Evolutionary conservation across 2,888 invertebrate genomes (phyloP).

Genomic region (Melikaiella ostensackeni): DNA sequence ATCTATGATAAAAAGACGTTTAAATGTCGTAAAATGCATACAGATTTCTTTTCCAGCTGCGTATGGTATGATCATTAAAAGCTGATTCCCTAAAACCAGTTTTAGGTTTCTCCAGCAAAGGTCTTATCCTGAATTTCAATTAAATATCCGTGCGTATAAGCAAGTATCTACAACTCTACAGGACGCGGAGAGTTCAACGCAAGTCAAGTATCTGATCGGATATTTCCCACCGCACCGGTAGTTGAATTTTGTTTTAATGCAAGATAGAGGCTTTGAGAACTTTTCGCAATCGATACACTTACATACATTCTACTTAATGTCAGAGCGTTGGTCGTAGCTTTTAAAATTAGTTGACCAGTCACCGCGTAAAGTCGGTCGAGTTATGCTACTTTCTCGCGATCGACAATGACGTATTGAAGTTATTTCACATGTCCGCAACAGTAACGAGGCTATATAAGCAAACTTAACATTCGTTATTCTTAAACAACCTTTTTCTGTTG

Average conservation of each 20-base stretch:
- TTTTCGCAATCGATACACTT: constrained; percentile 30
- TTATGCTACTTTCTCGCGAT: constrained; percentile 32
- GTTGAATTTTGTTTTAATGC: constrained; percentile 33
- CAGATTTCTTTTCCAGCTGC: background rate
- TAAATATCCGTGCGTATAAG: constrained; percentile 5
- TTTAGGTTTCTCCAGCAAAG: constrained; percentile 28
- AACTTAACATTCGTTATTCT: constrained; percentile 27
- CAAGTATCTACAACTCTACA: background rate
- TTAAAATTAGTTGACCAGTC: constrained; percentile 37
- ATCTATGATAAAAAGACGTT: background rate
- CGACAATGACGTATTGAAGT: constrained; percentile 39
- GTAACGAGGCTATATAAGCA: constrained; percentile 36
- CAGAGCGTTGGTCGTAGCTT: constrained; percentile 28
- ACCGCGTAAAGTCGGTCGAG: constrained; percentile 20
- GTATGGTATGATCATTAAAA: constrained; percentile 23
- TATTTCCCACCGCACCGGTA: constrained; percentile 23
- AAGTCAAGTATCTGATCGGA: constrained; percentile 23
- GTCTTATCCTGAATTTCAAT: constrained; percentile 37
- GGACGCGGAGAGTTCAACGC: constrained; percentile 23
- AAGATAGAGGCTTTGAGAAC: background rate
- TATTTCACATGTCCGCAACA: constrained; percentile 32
- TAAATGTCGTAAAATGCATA: background rate
- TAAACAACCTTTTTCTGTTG: constrained; percentile 6
- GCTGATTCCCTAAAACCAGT: constrained; percentile 37
- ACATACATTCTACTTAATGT: constrained; percentile 20